Evolutionary conservation across 2,888 invertebrate genomes (phyloP).

Genomic region (Marasmarcha lunaedactyla): DNA sequence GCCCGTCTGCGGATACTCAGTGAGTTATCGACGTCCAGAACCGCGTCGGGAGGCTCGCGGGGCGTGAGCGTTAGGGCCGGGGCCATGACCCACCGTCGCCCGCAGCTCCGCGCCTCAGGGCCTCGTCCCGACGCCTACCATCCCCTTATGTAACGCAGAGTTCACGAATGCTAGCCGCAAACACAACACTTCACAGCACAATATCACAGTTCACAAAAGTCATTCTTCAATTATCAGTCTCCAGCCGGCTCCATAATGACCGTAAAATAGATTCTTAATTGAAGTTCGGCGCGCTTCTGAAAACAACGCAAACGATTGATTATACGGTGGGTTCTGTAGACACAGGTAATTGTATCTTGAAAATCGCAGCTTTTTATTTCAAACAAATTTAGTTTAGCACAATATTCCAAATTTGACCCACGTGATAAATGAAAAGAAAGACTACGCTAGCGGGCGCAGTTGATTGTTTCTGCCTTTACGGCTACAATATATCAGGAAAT

Average conservation of each 20-base stretch:
- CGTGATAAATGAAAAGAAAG: constrained; percentile 64
- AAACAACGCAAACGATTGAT: constrained; percentile 46
- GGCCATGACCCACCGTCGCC: constrained; percentile 85
- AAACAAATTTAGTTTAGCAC: not conserved
- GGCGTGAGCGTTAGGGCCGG: constrained; percentile 88
- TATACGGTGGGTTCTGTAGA: constrained; percentile 33
- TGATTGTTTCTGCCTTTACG: constrained; percentile 50
- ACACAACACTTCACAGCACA: constrained; percentile 37
- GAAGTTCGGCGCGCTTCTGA: constrained; percentile 53
- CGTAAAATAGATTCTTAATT: not conserved
- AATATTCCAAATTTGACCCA: constrained; percentile 62
- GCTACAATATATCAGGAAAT: constrained; percentile 50
- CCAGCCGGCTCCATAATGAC: constrained; percentile 43
- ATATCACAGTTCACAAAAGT: constrained; percentile 22
- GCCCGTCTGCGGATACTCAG: constrained; percentile 44
- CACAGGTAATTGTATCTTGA: not conserved
- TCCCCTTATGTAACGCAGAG: constrained; percentile 52
- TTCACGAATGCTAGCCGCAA: constrained; percentile 28
- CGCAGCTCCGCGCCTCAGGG: constrained; percentile 54
- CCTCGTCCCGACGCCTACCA: constrained; percentile 43
- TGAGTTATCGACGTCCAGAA: constrained; percentile 31
- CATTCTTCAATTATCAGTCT: constrained; percentile 36
- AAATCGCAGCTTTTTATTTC: constrained; percentile 9
- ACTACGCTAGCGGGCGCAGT: constrained; percentile 56
- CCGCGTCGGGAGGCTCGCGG: constrained; percentile 36